A percentile compares a stretch with the other conserved stretches of the same genome.
phyloP scores from a whole-genome alignment of 2,113 vertebrate genomes.

The Planiliza haematocheilus region DNA sequence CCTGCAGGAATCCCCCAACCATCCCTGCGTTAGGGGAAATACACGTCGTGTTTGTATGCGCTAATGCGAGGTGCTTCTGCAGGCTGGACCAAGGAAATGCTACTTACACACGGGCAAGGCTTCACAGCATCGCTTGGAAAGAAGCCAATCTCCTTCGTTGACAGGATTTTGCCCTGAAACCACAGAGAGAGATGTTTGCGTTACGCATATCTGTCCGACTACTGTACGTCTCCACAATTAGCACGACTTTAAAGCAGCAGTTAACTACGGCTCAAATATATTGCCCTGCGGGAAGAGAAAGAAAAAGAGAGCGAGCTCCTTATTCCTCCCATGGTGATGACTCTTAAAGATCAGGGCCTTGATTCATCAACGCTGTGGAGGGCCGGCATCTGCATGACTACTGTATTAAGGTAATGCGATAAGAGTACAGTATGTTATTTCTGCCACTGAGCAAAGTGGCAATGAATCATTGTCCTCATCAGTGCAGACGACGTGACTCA shows the following conservation, averaged over 20 bases:
- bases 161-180: conserved; percentile 91
- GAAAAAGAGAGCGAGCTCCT: conserved; percentile 39
- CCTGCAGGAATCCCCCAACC: conserved; percentile 3
- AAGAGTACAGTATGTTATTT: no score
- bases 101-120: conserved; percentile 95
- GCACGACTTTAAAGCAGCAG: conserved; percentile 64
- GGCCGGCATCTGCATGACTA: neutral
- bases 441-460: no score
- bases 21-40: conserved; percentile 1
- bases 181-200: conserved; percentile 73
- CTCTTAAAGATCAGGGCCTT: conserved; percentile 27
- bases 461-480: no score
- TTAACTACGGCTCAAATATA: conserved; percentile 70
- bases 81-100: conserved; percentile 25
- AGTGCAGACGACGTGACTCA: no score
- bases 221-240: conserved; percentile 67
- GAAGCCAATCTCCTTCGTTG: conserved; percentile 93
- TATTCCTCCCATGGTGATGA: conserved; percentile 50
- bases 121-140: conserved; percentile 97
- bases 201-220: conserved; percentile 61
- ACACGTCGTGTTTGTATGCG: neutral
- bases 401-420: no score
- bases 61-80: neutral
- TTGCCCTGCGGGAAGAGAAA: conserved; percentile 51
- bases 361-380: conserved; percentile 50